These are phyloP conservation scores for Cephalopholis sonnerati DNA, from an alignment of 2,113 vertebrate species.

Conservation along the genomic window DNA sequence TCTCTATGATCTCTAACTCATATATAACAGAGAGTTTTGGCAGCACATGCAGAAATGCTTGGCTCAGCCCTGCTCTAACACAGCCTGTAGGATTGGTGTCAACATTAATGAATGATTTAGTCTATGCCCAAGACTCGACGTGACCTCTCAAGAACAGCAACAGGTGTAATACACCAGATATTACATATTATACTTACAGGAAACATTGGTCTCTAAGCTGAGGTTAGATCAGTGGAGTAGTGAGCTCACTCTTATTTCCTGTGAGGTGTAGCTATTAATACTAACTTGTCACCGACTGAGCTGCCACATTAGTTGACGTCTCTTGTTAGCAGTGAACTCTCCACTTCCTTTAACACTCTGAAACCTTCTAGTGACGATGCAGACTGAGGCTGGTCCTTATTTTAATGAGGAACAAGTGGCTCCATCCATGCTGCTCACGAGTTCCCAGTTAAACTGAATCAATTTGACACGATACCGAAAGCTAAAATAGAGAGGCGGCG, in stretches of 20 bases:
- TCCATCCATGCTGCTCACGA: constrained; percentile 40
- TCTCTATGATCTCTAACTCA: not conserved
- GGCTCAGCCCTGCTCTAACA: not conserved
- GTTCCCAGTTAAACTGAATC: constrained; percentile 5
- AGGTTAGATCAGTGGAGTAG: no score
- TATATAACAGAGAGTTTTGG: not conserved
- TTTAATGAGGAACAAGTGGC: constrained; percentile 10
- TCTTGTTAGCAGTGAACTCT: not conserved
- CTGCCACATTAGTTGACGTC: not conserved
- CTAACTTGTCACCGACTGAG: not conserved
- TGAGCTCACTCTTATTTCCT: not conserved
- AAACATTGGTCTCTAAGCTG: not conserved
- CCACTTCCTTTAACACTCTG: not conserved
- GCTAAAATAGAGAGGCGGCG: not conserved
- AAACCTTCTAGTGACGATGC: not conserved
- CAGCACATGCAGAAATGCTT: not conserved
- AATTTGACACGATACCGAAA: not conserved
- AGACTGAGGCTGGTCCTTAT: not conserved
- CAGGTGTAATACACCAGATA: not conserved
- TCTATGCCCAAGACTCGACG: not conserved
- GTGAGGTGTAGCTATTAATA: not conserved
- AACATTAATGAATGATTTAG: constrained; percentile 58
- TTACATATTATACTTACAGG: not conserved
- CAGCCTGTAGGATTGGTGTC: constrained; percentile 32
- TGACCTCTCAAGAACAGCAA: not conserved